Percentiles rank a stretch among this genome's conserved stretches.
Evolutionary conservation across 2,888 invertebrate genomes (phyloP).

Genomic region (Drosophila pseudotalamancana): DNA sequence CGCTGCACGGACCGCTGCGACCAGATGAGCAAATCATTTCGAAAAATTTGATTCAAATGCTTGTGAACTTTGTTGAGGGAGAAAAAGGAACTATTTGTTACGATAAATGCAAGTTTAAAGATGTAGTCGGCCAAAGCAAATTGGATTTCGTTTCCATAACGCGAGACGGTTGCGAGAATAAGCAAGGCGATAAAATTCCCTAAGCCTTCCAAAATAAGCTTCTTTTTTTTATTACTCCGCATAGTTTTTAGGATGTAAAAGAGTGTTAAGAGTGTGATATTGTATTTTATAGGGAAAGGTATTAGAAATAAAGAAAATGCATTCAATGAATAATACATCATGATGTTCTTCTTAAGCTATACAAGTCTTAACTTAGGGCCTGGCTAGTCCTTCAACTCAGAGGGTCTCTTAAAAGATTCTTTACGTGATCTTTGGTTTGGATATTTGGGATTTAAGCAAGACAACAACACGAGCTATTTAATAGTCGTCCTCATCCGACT

Average conservation of each 20-base stretch:
- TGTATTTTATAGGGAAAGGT: too few species aligned
- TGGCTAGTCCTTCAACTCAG: too few species aligned
- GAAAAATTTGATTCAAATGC: neutral
- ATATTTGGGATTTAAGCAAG: neutral
- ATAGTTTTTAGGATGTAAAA: too few species aligned
- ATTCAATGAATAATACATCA: too few species aligned
- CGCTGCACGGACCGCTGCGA: neutral
- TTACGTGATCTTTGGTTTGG: too few species aligned
- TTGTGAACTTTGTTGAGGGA: neutral
- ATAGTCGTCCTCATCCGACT: neutral
- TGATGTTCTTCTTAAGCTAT: too few species aligned
- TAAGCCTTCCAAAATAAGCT: neutral
- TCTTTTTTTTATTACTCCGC: too few species aligned
- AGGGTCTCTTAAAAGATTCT: too few species aligned
- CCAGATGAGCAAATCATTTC: slow-evolving; percentile 5
- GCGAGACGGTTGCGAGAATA: neutral
- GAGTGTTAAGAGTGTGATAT: too few species aligned
- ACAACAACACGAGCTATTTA: neutral
- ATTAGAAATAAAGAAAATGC: too few species aligned
- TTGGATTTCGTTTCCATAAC: slow-evolving; percentile 1
- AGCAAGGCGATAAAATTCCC: neutral
- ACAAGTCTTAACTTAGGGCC: too few species aligned
- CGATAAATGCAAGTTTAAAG: neutral
- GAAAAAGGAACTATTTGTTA: neutral
- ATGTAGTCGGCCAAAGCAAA: neutral